Evolutionary conservation across 2,888 invertebrate species (phyloP).

Genomic region (Atethmia centrago): DNA sequence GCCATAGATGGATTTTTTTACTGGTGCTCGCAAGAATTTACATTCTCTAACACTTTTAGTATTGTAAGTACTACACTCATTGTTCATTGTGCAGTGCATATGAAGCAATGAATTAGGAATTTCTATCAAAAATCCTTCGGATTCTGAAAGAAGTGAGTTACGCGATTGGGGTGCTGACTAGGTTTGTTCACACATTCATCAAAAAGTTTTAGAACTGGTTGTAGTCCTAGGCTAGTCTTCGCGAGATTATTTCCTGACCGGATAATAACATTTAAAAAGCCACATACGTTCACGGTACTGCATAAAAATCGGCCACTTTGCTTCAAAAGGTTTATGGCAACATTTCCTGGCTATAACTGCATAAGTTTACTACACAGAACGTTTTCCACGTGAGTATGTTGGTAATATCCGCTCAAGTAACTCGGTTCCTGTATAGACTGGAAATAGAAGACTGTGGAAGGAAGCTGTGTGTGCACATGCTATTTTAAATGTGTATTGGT

Average conservation of each 20-base stretch:
- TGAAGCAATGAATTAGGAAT: no score
- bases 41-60: no score
- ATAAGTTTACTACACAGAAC: slow-evolving; percentile 29
- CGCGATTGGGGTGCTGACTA: no score
- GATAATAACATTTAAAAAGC: neutral
- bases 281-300: neutral
- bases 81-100: no score
- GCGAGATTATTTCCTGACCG: no score
- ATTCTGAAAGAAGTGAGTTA: no score
- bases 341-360: slow-evolving; percentile 36
- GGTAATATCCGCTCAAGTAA: slow-evolving; percentile 55
- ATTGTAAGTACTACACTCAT: no score
- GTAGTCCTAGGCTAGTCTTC: neutral
- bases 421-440: slow-evolving; percentile 37
- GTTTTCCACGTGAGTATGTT: slow-evolving; percentile 52
- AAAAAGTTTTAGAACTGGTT: no score
- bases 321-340: slow-evolving; percentile 36
- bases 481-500: slow-evolving; percentile 24
- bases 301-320: slow-evolving; percentile 29
- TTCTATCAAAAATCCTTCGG: no score
- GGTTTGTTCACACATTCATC: no score
- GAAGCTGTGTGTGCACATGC: slow-evolving; percentile 13
- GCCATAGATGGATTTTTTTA: no score
- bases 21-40: no score
- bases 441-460: slow-evolving; percentile 17